Evolutionary conservation across 2,797 vertebrate genomes (phyloP), one percentile per base, ranked within the genome.

Genomic region (Sciurus carolinensis): DNA sequence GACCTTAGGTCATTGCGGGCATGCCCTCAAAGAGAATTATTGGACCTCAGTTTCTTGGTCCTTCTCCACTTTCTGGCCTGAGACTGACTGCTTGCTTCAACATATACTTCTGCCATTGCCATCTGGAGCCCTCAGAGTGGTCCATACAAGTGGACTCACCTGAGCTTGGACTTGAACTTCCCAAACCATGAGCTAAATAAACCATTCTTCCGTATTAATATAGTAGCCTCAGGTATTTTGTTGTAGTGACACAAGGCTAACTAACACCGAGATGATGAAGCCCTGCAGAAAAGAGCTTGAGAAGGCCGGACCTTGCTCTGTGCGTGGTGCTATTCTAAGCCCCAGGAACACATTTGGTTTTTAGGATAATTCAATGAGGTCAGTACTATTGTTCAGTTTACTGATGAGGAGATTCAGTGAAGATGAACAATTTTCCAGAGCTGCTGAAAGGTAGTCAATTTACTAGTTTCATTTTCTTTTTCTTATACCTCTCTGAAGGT

Each of bases 391-490:
- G 30, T 84, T 39, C 7, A 36, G 33, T 30, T 81, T 24, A 71
- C 30, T 26, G 42, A 79, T 14, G 28, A 91, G 42, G 30, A 87
- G 57, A 85, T 62, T 82, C n/a, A 42, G 73, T 14, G 76, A 95
- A 80, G 42, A 82, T 7, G 39, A 44, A 47, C 75, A 71, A 66
- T 57, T 80, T 39, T 85, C 50, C 4, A 73, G 89, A 73, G 28
- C 67, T 59, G 20, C 18, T 0, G 18, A 71, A 73, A 5, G 39
- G 36, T 39, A 47, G 26, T 22, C 12, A 33, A 82, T 81, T 30
- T 95, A 92, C 15, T 54, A 67, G 71, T 93, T 84, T 52, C 87
- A 88, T 95, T 91, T 84, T 94, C 95, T 39, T 39, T 39, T 39
- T 39, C 39, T 91, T 57, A 91, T 44, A 90, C 47, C 87, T 64